These are phyloP conservation scores for Pecten maximus DNA, from an alignment of 2,888 invertebrate species.

Conservation along the genomic window DNA sequence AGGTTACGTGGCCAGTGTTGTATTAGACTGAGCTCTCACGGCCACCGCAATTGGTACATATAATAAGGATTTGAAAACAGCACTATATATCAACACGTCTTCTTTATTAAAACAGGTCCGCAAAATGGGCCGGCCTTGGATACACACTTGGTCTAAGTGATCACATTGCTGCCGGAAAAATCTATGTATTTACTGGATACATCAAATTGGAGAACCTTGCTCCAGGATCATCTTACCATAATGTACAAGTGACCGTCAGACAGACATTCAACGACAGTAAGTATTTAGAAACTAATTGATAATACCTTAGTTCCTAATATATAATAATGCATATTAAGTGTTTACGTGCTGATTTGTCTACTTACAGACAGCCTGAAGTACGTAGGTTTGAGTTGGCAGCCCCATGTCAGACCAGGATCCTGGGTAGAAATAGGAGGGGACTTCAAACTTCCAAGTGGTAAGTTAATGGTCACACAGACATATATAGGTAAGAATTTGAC, in stretches of 20 bases:
- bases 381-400: background rate
- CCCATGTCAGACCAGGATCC: background rate
- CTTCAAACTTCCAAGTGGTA: background rate
- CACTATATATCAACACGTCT: too few species aligned
- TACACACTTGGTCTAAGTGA: background rate
- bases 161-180: background rate
- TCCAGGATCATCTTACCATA: background rate
- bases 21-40: too few species aligned
- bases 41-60: too few species aligned
- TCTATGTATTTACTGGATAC: background rate
- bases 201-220: background rate
- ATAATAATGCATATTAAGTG: too few species aligned
- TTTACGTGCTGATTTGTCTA: background rate
- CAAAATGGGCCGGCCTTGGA: background rate
- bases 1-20: too few species aligned
- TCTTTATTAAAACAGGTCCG: background rate
- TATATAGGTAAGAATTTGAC: too few species aligned
- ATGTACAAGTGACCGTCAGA: background rate
- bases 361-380: background rate
- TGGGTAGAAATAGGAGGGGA: slow-evolving; percentile 16
- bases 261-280: background rate
- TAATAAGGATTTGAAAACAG: too few species aligned
- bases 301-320: too few species aligned
- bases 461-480: background rate
- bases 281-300: background rate